These are phyloP conservation scores for Ochropleura leucogaster DNA, from an alignment of 2,888 invertebrate species.

Conservation along the genomic window DNA sequence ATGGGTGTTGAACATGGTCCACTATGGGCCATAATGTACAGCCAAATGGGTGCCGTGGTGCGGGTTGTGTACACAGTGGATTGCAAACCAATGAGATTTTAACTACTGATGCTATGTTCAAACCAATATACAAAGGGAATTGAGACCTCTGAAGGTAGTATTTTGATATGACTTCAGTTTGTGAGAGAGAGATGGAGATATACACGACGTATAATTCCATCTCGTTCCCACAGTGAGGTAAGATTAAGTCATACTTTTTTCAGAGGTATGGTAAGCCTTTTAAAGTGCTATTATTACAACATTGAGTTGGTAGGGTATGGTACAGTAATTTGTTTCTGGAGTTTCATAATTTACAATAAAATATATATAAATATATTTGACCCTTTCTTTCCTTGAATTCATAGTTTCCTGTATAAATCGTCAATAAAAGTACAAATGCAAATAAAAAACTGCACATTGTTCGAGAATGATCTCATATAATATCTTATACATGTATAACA, in stretches of 20 bases:
- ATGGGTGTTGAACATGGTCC: conserved; percentile 5
- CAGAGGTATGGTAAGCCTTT: neutral
- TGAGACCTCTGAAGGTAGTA: neutral
- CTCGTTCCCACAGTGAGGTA: neutral
- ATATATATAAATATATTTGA: neutral
- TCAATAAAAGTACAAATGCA: conserved; percentile 47
- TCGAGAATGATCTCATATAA: conserved; percentile 87
- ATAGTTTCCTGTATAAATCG: neutral
- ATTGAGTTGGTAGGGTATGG: neutral
- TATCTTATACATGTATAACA: conserved; percentile 82
- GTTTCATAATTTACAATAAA: conserved; percentile 9
- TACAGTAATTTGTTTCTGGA: neutral
- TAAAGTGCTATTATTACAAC: conserved; percentile 35
- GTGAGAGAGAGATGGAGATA: neutral
- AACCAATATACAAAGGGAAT: conserved; percentile 31
- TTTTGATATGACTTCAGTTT: neutral
- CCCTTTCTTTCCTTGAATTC: too few relatives aligned
- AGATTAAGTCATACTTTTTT: neutral
- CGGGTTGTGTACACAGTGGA: conserved; percentile 53
- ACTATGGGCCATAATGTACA: conserved; percentile 24
- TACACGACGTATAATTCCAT: neutral
- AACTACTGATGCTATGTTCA: conserved; percentile 63
- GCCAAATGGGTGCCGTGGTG: conserved; percentile 41
- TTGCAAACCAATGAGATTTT: conserved; percentile 59
- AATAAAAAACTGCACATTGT: conserved; percentile 64